Evolutionary conservation across 1,140 invertebrate species (phyloP).

Genomic region (Wiebesia pumilae): DNA sequence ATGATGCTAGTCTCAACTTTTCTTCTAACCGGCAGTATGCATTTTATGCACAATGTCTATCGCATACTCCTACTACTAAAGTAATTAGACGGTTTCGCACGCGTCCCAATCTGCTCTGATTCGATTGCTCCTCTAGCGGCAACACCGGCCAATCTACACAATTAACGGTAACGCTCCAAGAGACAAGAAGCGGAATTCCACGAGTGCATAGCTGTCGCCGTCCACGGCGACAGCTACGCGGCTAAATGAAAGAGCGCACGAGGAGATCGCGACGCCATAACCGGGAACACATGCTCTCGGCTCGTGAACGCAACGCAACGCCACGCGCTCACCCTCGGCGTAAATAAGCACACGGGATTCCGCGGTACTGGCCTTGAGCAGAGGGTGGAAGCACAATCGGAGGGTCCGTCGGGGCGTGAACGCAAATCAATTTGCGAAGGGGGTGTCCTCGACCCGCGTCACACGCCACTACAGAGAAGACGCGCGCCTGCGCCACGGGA

Average conservation of each 20-base stretch:
- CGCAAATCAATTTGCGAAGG: constrained; percentile 74
- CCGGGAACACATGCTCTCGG: constrained; percentile 69
- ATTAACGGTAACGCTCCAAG: no score
- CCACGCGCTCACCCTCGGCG: constrained; percentile 27
- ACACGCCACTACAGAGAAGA: neutral
- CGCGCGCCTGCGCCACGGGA: constrained; percentile 37
- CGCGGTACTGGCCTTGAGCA: neutral
- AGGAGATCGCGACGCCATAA: constrained; percentile 57
- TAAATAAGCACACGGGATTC: neutral
- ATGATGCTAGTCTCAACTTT: no score
- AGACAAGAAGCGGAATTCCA: no score
- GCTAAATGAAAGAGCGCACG: neutral
- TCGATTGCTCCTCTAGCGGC: no score
- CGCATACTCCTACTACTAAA: no score
- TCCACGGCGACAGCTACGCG: neutral
- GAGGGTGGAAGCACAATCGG: constrained; percentile 35
- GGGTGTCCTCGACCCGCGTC: constrained; percentile 58
- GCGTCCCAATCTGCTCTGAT: no score
- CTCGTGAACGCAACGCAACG: constrained; percentile 66
- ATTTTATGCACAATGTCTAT: no score
- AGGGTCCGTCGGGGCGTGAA: constrained; percentile 71
- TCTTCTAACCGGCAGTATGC: no score
- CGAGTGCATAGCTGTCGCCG: no score
- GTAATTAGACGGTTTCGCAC: no score
- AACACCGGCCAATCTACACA: no score